phyloP scores from a whole-genome alignment of 2,113 vertebrate species.

The Zeus faber region DNA sequence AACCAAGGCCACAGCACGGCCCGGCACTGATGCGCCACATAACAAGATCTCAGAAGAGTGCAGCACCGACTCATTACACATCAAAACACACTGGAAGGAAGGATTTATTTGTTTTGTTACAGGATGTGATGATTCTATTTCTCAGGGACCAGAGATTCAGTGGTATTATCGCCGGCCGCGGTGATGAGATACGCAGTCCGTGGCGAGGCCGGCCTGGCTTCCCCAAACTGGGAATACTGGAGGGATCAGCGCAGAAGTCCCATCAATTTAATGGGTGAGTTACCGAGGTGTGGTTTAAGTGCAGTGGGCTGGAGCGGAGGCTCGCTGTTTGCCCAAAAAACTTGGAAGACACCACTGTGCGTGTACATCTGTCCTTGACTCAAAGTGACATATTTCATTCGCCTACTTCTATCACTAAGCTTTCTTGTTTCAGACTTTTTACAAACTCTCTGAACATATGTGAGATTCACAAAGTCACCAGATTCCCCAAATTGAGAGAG shows the following conservation, averaged over 20 bases:
- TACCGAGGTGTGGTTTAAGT: slow-evolving; percentile 65
- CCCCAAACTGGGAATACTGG: slow-evolving; percentile 60
- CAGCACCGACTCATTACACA: slow-evolving; percentile 92
- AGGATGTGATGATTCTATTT: slow-evolving; percentile 96
- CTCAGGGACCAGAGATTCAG: slow-evolving; percentile 76
- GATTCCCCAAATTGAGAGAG: too few relatives aligned
- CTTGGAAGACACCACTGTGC: too few relatives aligned
- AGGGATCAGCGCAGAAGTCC: slow-evolving; percentile 59
- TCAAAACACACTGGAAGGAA: slow-evolving; percentile 92
- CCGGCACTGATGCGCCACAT: slow-evolving; percentile 93
- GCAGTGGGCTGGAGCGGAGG: not conserved
- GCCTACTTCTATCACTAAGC: too few relatives aligned
- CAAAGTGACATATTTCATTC: too few relatives aligned
- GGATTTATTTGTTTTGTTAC: slow-evolving; percentile 95
- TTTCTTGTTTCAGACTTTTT: too few relatives aligned
- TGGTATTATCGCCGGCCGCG: slow-evolving; percentile 60
- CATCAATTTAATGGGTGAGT: slow-evolving; percentile 74
- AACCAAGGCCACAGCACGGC: slow-evolving; percentile 88
- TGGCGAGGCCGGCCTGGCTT: slow-evolving; percentile 25
- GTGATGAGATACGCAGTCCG: slow-evolving; percentile 64
- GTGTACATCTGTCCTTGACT: too few relatives aligned
- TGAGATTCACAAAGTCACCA: too few relatives aligned
- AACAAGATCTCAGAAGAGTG: slow-evolving; percentile 99
- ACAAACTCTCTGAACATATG: too few relatives aligned
- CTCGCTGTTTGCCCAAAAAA: too few relatives aligned